Evolutionary conservation across 2,797 vertebrate species (phyloP).

Genomic region (Simalia tracyae): DNA sequence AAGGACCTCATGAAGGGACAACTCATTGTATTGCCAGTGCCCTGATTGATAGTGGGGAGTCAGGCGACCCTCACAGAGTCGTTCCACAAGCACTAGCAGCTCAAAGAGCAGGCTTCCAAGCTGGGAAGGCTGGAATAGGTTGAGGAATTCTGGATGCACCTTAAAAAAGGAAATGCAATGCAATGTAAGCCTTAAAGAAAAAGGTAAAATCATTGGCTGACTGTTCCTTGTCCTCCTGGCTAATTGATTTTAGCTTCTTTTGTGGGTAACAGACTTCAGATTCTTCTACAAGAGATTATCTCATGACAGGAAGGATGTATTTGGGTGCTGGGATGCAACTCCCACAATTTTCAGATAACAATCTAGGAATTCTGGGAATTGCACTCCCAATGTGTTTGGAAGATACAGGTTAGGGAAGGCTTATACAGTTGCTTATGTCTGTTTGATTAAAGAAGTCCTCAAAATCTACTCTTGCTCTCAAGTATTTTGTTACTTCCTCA

Average conservation of each 20-base stretch:
- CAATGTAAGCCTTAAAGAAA: not conserved
- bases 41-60: conserved; percentile 15
- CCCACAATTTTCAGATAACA: not conserved
- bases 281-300: not conserved
- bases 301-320: not conserved
- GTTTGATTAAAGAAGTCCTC: not conserved
- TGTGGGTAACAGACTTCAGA: not conserved
- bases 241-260: not conserved
- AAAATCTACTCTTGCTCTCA: not conserved
- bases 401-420: not conserved
- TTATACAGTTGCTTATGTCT: not conserved
- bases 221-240: not conserved
- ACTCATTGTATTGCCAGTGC: conserved; percentile 57
- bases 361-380: not conserved
- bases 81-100: conserved; percentile 54
- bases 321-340: not conserved
- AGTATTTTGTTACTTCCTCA: not conserved
- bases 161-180: conserved; percentile 8
- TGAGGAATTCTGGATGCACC: conserved; percentile 50
- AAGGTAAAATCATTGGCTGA: not conserved
- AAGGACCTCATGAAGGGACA: conserved; percentile 41
- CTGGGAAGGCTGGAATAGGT: conserved; percentile 35
- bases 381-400: not conserved
- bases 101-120: conserved; percentile 23
- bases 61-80: conserved; percentile 56